A percentile compares a stretch with the other conserved stretches of the same genome.
These are phyloP conservation scores for Etia nguti DNA, from an alignment of 2,113 vertebrate genomes.

Conservation along the genomic window DNA sequence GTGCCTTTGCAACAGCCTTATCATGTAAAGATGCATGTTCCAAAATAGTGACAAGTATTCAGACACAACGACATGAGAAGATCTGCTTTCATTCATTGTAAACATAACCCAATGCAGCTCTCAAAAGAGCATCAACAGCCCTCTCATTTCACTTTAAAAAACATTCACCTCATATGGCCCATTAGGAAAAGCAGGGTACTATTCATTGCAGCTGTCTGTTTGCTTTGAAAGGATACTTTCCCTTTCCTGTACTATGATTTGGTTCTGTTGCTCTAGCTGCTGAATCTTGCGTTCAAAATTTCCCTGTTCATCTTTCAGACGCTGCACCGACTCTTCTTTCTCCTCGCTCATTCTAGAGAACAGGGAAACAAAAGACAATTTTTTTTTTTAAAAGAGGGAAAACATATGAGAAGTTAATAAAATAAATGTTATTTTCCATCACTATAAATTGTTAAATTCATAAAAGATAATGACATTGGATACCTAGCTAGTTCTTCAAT, in stretches of 20 bases:
- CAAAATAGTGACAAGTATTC: not conserved
- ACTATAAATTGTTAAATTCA: not conserved
- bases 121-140: not conserved
- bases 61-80: not conserved
- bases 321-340: conserved; percentile 89
- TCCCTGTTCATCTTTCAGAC: conserved; percentile 85
- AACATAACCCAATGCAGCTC: not conserved
- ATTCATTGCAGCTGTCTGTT: not conserved
- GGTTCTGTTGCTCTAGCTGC: conserved; percentile 89
- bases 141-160: not conserved
- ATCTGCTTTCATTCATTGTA: not conserved
- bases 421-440: not conserved
- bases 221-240: conserved; percentile 89
- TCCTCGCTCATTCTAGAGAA: conserved; percentile 87
- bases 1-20: not conserved
- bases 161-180: not conserved
- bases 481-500: conserved; percentile 96
- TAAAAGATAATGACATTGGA: not conserved
- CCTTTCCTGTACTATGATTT: conserved; percentile 86
- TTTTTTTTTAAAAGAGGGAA: not conserved
- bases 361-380: not conserved
- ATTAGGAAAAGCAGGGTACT: not conserved
- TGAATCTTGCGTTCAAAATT: conserved; percentile 91
- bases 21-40: not conserved
- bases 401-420: not conserved